phyloP scores from a whole-genome alignment of 1,140 invertebrate genomes.

The Bombus breviceps region DNA sequence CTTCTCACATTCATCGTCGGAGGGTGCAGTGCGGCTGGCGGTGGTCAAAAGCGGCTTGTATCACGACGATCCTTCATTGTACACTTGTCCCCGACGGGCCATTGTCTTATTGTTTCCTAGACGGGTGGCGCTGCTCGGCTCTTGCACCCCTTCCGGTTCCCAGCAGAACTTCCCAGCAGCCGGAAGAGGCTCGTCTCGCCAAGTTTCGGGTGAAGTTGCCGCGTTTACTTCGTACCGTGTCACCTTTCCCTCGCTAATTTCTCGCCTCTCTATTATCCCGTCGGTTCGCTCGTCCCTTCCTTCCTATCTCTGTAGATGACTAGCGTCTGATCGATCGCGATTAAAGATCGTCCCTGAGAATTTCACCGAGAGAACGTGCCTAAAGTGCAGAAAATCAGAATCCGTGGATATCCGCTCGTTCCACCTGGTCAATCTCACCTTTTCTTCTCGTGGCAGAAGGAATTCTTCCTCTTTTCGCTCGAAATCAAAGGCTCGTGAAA shows the following conservation, averaged over 20 bases:
- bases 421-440: too few species aligned
- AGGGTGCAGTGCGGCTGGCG: neutral
- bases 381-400: too few species aligned
- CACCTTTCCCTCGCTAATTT: slow-evolving; percentile 12
- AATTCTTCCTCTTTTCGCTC: neutral
- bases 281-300: neutral
- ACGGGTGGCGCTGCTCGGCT: slow-evolving; percentile 19
- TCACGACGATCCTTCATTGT: slow-evolving; percentile 61
- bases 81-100: slow-evolving; percentile 63
- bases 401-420: too few species aligned
- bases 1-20: neutral
- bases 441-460: too few species aligned
- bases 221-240: slow-evolving; percentile 16
- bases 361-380: too few species aligned
- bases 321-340: slow-evolving; percentile 11
- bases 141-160: slow-evolving; percentile 33
- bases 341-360: too few species aligned
- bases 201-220: neutral
- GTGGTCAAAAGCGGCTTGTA: slow-evolving; percentile 45
- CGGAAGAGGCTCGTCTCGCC: slow-evolving; percentile 15
- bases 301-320: neutral
- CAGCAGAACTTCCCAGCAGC: slow-evolving; percentile 24
- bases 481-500: neutral
- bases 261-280: slow-evolving; percentile 19
- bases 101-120: slow-evolving; percentile 70